These are phyloP conservation scores for rat (Rattus norvegicus) DNA, from an alignment of 2,113 vertebrate species.

Conservation along the genomic window GRCr8 NC_086027.1:38688501-38689000, in stretches of 20 bases:
- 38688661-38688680: background rate
- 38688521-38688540: background rate
- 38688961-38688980: background rate
- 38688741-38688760: background rate
- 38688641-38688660: background rate
- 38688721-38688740: background rate
- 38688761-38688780: background rate
- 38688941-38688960: background rate
- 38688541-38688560: background rate
- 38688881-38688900: background rate
- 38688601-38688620: background rate
- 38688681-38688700: background rate
- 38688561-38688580: background rate
- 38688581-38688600: background rate
- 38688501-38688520: background rate
- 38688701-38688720: background rate
- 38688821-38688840: background rate
- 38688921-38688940: background rate
- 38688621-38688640: background rate
- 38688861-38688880: background rate
- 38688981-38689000: background rate
- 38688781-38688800: background rate
- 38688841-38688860: fast-evolving
- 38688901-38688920: background rate
- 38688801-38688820: background rate